These are phyloP conservation scores for Mactra quadrangularis DNA, from an alignment of 1,140 invertebrate genomes.

Conservation along the genomic window DNA sequence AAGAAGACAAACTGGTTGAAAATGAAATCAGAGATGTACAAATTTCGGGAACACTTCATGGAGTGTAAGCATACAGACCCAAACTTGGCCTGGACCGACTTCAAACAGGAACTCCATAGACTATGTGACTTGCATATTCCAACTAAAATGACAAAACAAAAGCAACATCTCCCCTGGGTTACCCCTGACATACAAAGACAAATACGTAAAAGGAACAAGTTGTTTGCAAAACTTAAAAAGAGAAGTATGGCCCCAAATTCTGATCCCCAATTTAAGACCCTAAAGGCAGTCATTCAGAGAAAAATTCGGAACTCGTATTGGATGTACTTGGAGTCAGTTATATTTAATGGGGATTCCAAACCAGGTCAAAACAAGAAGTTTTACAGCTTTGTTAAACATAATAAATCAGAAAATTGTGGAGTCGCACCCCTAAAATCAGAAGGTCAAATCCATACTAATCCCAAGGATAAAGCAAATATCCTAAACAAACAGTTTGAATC, in stretches of 20 bases:
- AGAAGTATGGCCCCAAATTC: not conserved
- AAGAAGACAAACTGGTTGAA: conserved; percentile 7
- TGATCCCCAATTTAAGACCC: not conserved
- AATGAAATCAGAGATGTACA: not conserved
- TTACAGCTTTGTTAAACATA: too few species aligned
- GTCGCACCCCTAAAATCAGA: conserved; percentile 1
- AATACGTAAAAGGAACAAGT: too few species aligned
- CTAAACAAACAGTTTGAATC: conserved; percentile 53
- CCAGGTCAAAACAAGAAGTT: conserved; percentile 2
- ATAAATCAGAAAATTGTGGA: conserved; percentile 2
- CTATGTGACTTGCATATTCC: not conserved
- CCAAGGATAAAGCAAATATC: conserved; percentile 27
- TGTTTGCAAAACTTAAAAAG: too few species aligned
- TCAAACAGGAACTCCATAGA: not conserved
- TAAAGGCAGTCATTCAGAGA: conserved; percentile 4
- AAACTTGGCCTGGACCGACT: too few species aligned
- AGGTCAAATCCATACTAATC: conserved; percentile 19
- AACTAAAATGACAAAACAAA: conserved; percentile 8
- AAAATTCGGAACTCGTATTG: not conserved
- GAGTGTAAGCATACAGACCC: not conserved
- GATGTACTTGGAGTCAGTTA: not conserved
- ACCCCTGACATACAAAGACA: not conserved
- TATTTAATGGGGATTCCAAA: conserved; percentile 7
- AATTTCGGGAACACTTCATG: not conserved
- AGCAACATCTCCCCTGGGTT: conserved; percentile 10